A percentile compares a stretch with the other conserved stretches of the same genome.
These are phyloP conservation scores for Cliona cf. orientalis DNA, from an alignment of 37 sponge, comb jelly and placozoan genomes.

Conservation along the genomic window DNA sequence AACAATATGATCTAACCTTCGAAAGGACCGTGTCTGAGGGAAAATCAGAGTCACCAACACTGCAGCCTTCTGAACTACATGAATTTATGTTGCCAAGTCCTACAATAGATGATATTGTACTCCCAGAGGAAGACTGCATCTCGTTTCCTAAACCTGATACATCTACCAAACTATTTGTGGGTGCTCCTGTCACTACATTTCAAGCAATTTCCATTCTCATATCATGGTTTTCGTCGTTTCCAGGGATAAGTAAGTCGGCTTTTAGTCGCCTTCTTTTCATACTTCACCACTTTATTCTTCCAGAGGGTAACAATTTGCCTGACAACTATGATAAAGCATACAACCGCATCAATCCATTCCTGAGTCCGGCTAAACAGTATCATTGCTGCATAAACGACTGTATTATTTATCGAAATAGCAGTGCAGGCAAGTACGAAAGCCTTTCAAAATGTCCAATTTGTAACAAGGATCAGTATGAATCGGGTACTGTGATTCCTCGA, in stretches of 20 bases:
- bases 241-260: slow-evolving; percentile 12
- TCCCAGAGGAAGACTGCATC: too few relatives aligned
- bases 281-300: background rate
- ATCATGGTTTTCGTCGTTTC: background rate
- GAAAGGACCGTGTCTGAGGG: too few relatives aligned
- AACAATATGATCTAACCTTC: too few relatives aligned
- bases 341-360: background rate
- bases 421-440: background rate
- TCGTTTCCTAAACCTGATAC: too few relatives aligned
- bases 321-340: background rate
- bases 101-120: too few relatives aligned
- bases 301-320: background rate
- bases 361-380: background rate
- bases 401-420: background rate
- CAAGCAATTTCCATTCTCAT: background rate
- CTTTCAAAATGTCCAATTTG: slow-evolving; percentile 1
- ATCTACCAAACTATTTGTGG: background rate
- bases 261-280: background rate
- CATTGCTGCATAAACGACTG: slow-evolving; percentile 19
- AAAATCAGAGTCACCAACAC: too few relatives aligned
- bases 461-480: background rate
- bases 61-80: too few relatives aligned
- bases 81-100: too few relatives aligned
- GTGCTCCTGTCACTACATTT: background rate
- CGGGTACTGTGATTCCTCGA: background rate